A percentile compares a stretch with the other conserved stretches of the same genome.
Conservation (phyloP, 1,140 invertebrate genomes). For the Tetramorium simillimum region DNA sequence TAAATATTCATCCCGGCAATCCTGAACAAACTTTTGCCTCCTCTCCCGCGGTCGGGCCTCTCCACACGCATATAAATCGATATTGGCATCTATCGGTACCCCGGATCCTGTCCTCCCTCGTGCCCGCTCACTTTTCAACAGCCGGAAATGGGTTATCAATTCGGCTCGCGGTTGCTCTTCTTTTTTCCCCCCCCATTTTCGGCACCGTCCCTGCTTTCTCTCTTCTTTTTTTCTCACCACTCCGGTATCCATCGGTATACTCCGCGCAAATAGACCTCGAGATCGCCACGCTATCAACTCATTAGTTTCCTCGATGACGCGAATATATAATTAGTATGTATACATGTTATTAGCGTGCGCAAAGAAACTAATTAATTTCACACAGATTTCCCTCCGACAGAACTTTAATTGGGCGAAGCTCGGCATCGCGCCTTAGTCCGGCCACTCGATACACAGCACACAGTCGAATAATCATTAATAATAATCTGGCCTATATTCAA, state of each 20-base stretch:
- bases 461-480: constrained; percentile 25
- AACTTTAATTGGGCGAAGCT: constrained; percentile 1
- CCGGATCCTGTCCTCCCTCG: not conserved
- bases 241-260: not conserved
- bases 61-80: constrained; percentile 54
- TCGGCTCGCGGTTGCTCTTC: constrained; percentile 44
- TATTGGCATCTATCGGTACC: constrained; percentile 53
- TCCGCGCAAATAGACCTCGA: constrained; percentile 32
- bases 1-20: constrained; percentile 60
- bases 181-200: constrained; percentile 12
- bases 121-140: constrained; percentile 52
- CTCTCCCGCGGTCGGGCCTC: constrained; percentile 7
- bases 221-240: not conserved
- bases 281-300: constrained; percentile 17
- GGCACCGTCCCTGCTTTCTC: not conserved
- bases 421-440: not conserved
- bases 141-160: constrained; percentile 60
- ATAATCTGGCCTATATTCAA: constrained; percentile 30
- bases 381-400: not conserved
- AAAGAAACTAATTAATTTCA: constrained; percentile 20
- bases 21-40: constrained; percentile 56
- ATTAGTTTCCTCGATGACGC: not conserved
- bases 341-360: not conserved
- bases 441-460: not conserved
- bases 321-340: not conserved